These are phyloP conservation scores for Patella pellucida DNA, from an alignment of 2,888 invertebrate genomes.

Conservation along the genomic window DNA sequence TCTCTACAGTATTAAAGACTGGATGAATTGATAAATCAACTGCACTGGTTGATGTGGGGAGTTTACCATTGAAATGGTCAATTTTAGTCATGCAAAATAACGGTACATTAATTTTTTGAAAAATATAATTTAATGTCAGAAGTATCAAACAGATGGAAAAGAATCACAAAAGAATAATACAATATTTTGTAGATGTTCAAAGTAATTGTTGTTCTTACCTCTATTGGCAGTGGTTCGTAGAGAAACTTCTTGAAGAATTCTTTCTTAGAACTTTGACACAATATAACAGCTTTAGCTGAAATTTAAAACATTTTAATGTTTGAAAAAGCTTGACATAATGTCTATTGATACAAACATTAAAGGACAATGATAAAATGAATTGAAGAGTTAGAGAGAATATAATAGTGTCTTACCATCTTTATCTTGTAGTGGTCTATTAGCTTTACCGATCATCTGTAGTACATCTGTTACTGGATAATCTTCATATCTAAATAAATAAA, in stretches of 20 bases:
- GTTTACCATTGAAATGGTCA: no score
- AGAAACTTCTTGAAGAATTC: conserved; percentile 98
- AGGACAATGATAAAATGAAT: not conserved
- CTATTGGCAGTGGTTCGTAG: conserved; percentile 95
- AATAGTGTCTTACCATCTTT: conserved; percentile 80
- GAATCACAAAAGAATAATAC: not conserved
- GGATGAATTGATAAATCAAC: no score
- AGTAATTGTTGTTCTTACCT: conserved; percentile 72
- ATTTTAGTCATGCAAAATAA: not conserved
- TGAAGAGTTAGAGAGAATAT: not conserved
- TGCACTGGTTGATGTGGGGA: no score
- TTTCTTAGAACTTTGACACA: conserved; percentile 98
- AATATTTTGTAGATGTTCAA: not conserved
- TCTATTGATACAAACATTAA: not conserved
- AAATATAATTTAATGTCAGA: no score
- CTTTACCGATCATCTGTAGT: conserved; percentile 96
- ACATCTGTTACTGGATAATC: conserved; percentile 98
- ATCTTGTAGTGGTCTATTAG: conserved; percentile 92
- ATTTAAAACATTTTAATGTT: conserved; percentile 8
- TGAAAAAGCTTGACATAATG: not conserved
- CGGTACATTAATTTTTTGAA: no score
- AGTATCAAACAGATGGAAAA: no score
- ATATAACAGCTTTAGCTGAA: conserved; percentile 84
- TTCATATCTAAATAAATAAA: conserved; percentile 76
- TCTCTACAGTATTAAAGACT: no score